Percentiles rank a stretch among this genome's conserved stretches.
Conservation (phyloP, 2,888 invertebrate genomes). For the Drosophila barbarae region DNA sequence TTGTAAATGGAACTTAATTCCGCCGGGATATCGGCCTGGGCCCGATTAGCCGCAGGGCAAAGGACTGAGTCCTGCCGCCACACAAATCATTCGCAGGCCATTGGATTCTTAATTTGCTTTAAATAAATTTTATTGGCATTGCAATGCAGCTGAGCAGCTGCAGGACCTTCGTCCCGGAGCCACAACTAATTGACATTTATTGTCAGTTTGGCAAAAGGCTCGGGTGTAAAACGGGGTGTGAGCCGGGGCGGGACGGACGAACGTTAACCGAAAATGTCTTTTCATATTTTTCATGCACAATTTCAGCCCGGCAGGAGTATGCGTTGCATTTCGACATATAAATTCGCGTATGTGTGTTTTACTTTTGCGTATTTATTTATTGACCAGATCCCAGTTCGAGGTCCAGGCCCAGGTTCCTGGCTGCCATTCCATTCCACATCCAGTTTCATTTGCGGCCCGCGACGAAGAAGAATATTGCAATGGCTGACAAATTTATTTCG, state of each 20-base stretch:
- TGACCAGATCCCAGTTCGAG: slow-evolving; percentile 60
- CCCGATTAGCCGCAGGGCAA: slow-evolving; percentile 24
- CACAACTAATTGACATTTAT: slow-evolving; percentile 47
- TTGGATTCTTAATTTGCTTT: slow-evolving; percentile 46
- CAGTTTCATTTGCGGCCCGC: slow-evolving; percentile 49
- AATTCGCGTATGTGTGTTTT: slow-evolving; percentile 24
- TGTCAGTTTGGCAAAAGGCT: slow-evolving; percentile 35
- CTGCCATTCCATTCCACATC: slow-evolving; percentile 18
- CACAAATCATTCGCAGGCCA: slow-evolving; percentile 48
- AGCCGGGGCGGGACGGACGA: neutral
- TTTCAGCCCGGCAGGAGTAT: slow-evolving; percentile 21
- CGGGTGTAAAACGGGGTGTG: slow-evolving; percentile 6
- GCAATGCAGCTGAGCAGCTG: slow-evolving; percentile 41
- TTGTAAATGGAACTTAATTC: slow-evolving; percentile 28
- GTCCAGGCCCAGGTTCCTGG: slow-evolving; percentile 8
- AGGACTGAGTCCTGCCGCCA: slow-evolving; percentile 3
- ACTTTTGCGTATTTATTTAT: slow-evolving; percentile 63
- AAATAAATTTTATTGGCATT: slow-evolving; percentile 69
- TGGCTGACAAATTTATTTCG: slow-evolving; percentile 73
- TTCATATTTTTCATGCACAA: slow-evolving; percentile 52
- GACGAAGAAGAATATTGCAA: slow-evolving; percentile 70
- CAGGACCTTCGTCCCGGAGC: slow-evolving; percentile 12
- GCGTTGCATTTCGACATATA: slow-evolving; percentile 32
- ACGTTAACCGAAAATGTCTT: slow-evolving; percentile 50
- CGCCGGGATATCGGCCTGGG: neutral